Evolutionary conservation across 2,888 invertebrate genomes (phyloP).

Genomic region (Agonopterix arenella): DNA sequence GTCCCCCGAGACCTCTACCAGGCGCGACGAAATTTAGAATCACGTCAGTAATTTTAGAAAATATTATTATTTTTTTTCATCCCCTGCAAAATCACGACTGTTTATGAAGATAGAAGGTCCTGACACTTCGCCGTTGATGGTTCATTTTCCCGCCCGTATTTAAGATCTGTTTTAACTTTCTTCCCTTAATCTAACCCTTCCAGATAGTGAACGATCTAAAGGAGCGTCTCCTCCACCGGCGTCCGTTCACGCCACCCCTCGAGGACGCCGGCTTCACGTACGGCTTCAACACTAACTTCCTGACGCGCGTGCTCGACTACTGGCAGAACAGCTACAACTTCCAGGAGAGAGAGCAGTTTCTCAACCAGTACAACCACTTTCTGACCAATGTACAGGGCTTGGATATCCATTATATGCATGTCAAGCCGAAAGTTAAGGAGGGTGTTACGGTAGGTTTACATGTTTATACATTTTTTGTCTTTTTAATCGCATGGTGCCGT

Average conservation of each 20-base stretch:
- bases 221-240: slow-evolving; percentile 68
- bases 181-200: background rate
- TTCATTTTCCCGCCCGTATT: too few species aligned
- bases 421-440: slow-evolving; percentile 65
- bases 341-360: slow-evolving; percentile 77
- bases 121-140: too few species aligned
- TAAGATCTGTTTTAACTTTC: too few species aligned
- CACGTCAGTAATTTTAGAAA: too few species aligned
- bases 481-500: too few species aligned
- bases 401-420: slow-evolving; percentile 86
- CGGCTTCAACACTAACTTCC: slow-evolving; percentile 85
- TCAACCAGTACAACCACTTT: slow-evolving; percentile 87
- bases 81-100: too few species aligned
- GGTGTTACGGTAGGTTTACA: slow-evolving; percentile 1
- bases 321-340: slow-evolving; percentile 87
- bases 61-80: too few species aligned
- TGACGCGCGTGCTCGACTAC: slow-evolving; percentile 82
- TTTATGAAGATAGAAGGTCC: too few species aligned
- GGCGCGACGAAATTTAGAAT: too few species aligned
- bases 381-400: slow-evolving; percentile 84
- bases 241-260: slow-evolving; percentile 72
- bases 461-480: too few species aligned
- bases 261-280: slow-evolving; percentile 85
- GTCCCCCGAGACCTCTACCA: too few species aligned
- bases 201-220: slow-evolving; percentile 72